Conservation (phyloP, 2,888 invertebrate genomes). For the Acrobasis repandana region DNA sequence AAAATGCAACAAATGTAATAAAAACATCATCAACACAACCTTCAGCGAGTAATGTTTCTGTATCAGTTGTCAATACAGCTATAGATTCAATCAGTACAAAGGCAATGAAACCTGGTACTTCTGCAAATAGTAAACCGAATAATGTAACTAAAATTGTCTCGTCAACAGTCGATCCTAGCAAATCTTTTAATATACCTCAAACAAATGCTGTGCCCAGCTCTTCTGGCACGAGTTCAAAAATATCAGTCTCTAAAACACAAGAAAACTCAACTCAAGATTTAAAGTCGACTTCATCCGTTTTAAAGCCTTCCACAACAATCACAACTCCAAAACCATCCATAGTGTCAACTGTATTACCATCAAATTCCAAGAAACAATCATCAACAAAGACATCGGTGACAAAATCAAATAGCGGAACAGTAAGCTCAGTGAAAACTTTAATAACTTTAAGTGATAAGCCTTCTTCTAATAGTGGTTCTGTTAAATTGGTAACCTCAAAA, state of each 20-base stretch:
- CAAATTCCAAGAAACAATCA: slow-evolving; percentile 20
- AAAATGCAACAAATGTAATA: not conserved
- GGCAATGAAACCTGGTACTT: not conserved
- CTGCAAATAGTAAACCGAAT: not conserved
- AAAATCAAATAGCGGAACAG: slow-evolving; percentile 10
- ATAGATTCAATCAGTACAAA: not conserved
- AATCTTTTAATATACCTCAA: not conserved
- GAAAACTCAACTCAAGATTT: not conserved
- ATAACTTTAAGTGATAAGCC: slow-evolving; percentile 15
- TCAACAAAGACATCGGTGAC: slow-evolving; percentile 30
- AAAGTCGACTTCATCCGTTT: not conserved
- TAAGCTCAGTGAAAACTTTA: slow-evolving; percentile 16
- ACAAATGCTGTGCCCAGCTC: not conserved
- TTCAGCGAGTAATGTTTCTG: not conserved
- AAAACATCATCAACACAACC: not conserved
- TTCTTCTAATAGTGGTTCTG: slow-evolving; percentile 5
- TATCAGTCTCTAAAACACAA: not conserved
- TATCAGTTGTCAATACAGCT: not conserved
- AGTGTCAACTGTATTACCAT: not conserved
- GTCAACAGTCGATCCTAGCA: not conserved
- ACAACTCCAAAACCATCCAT: not conserved
- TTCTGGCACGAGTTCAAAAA: not conserved
- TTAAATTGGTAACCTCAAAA: slow-evolving; percentile 28
- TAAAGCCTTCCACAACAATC: slow-evolving; percentile 3
- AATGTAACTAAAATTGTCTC: slow-evolving; percentile 5